Evolutionary conservation across 2,797 vertebrate species (phyloP), one percentile per base, ranked within the genome.

Genomic region (Enteromius trimaculatus): DNA sequence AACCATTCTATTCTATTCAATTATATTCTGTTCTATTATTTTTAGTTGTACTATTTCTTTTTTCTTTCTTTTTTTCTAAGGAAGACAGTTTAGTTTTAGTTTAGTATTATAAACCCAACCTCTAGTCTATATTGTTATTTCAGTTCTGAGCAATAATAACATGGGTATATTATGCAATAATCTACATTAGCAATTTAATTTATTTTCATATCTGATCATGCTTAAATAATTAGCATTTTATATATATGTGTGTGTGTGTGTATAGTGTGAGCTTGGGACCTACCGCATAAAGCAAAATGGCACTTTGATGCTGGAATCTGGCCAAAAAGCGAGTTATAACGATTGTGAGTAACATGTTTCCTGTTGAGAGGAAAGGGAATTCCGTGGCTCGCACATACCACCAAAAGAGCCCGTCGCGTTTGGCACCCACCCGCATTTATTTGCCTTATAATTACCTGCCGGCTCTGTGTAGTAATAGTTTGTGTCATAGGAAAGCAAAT

Each of bases 401-500:
- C 89, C 79, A 84, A 92, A 84, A 92, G 91, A 92, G 84, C 85
- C 90, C 92, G 93, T 90, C 92, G 91, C 89, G 89, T 94, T 94
- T 88, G 91, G 90, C 92, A 94, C 90, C 90, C 84, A 88, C 84
- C 89, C 87, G 86, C 94, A 91, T 97, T 98, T 98, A 96, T 98
- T 98, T 98, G 92, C 93, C 95, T 95, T 95, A 92, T 89, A 94
- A 94, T 97, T 96, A 94, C 91, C 92, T 92, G 93, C 95, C 95
- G 94, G 93, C 92, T 93, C 87, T 90, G 93, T 93, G 94, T 94
- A 91, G 89, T 97, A 95, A 97, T 95, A 92, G 93, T 88, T 94
- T 92, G 85, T 97, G 97, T 97, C 96, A 97, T 96, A 96, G 87
- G 90, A 97, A 97, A 98, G 95, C 97, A 97, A 97, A 98, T 95